Evolutionary conservation across 2,888 invertebrate genomes (phyloP), one percentile per base, ranked within the genome.

Genomic region (Drosophila mulleri): DNA sequence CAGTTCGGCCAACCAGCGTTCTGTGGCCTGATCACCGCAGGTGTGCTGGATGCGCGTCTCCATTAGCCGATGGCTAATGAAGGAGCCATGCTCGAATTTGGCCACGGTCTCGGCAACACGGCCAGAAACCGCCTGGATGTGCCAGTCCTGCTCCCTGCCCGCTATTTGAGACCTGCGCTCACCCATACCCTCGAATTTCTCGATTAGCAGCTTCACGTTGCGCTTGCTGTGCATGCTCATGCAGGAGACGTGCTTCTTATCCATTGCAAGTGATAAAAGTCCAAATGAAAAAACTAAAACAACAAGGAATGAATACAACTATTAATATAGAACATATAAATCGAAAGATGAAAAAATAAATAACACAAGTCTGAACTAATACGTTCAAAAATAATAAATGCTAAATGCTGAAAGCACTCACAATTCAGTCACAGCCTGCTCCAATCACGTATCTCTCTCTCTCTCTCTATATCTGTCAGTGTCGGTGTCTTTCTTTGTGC

Each of bases 101-200:
- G 61, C 74, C 12, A 72, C 56, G 0, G 18, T 50, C 2, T 20
- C 5, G 12, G 73, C 60, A 1, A 75, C 75, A 7, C 48, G 57
- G 1, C 67, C 74, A 1, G 18, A 8, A 2, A 16, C 0, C 3
- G 5, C 8, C 2, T 61, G 26, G 0, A 45, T 3, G 5, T 57
- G 9, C n/a, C 29, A 56, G 4, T 44, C 42, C 7, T 7, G 3
- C 1, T 32, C 32, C 14, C n/a, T n/a, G 20, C 23, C 23, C 0
- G 26, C 5, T 1, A 2, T 12, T 1, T 18, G n/a, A 8, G 14
- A 20, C 12, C 18, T 20, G 6, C 41, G 32, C 32, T 52, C 37
- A 3, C 26, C 5, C 35, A 74, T 35, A 9, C 57, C 11, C 53
- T 77, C 63, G 35, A 77, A 74, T 12, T 61, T 60, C 29, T 53